A percentile compares a stretch with the other conserved stretches of the same genome.
phyloP scores from a whole-genome alignment of 2,797 vertebrate genomes.

The Allobates femoralis region DNA sequence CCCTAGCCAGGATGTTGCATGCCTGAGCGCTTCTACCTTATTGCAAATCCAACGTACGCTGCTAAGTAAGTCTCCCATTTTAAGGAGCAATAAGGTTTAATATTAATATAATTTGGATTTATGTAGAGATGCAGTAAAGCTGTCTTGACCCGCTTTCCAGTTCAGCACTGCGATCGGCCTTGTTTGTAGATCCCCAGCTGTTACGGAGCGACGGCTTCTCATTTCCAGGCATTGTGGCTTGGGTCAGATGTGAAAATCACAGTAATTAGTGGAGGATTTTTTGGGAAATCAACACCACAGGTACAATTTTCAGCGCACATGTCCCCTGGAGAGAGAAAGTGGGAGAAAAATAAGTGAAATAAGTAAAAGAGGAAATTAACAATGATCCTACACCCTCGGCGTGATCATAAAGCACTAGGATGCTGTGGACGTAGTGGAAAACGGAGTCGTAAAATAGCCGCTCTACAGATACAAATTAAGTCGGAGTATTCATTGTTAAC shows the following conservation, averaged over 20 bases:
- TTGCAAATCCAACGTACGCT: constrained; percentile 50
- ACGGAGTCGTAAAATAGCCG: constrained; percentile 35
- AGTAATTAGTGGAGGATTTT: constrained; percentile 70
- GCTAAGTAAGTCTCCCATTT: constrained; percentile 52
- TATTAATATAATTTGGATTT: constrained; percentile 52
- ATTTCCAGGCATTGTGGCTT: constrained; percentile 71
- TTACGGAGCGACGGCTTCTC: constrained; percentile 69
- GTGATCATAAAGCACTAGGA: constrained; percentile 60
- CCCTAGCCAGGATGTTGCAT: constrained; percentile 27
- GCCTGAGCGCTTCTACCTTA: constrained; percentile 49
- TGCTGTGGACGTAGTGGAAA: constrained; percentile 50
- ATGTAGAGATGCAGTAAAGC: constrained; percentile 61
- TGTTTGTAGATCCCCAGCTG: constrained; percentile 66
- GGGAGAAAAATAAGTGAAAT: constrained; percentile 58
- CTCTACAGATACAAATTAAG: constrained; percentile 34
- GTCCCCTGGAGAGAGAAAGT: constrained; percentile 69
- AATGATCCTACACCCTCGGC: constrained; percentile 70
- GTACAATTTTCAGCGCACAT: constrained; percentile 72
- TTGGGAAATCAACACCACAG: constrained; percentile 70
- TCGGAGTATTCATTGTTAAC: background rate
- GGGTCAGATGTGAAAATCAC: constrained; percentile 71
- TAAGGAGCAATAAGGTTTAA: constrained; percentile 61
- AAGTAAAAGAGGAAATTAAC: constrained; percentile 74
- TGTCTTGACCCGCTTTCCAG: constrained; percentile 64
- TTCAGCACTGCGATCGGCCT: constrained; percentile 49